Percentiles rank a stretch among this genome's conserved stretches.
Evolutionary conservation across 2,888 invertebrate species (phyloP).

Genomic region (Diloba caeruleocephala): DNA sequence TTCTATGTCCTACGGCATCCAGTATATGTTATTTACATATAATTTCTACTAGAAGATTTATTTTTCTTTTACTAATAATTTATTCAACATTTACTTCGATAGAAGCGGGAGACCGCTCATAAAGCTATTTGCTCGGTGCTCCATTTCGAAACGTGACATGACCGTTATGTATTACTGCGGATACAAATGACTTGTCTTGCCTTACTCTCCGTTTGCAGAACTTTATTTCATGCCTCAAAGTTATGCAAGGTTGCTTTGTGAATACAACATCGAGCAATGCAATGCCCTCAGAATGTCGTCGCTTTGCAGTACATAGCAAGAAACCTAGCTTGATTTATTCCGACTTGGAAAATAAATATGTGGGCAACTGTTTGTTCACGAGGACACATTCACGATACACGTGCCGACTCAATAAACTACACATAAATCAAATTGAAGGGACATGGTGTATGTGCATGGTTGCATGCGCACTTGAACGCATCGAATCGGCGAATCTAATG

Average conservation of each 20-base stretch:
- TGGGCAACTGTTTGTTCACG: conserved; percentile 45
- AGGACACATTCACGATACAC: conserved; percentile 55
- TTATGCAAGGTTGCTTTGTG: conserved; percentile 14
- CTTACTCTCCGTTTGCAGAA: conserved; percentile 7
- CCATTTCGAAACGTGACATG: background rate
- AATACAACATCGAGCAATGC: conserved; percentile 21
- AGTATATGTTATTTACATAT: too few species aligned
- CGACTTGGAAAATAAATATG: conserved; percentile 43
- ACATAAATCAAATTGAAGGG: conserved; percentile 59
- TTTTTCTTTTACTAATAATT: too few species aligned
- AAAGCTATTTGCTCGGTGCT: too few species aligned
- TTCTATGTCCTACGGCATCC: too few species aligned
- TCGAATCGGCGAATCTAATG: conserved; percentile 53
- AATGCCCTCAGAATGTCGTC: conserved; percentile 14
- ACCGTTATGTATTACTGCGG: conserved; percentile 1
- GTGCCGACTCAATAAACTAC: conserved; percentile 58
- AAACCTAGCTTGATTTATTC: conserved; percentile 43
- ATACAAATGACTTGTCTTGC: too few species aligned
- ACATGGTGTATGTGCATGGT: conserved; percentile 49
- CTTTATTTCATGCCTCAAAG: conserved; percentile 3
- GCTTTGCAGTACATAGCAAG: conserved; percentile 3
- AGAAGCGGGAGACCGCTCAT: too few species aligned
- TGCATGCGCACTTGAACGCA: conserved; percentile 55
- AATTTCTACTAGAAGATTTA: too few species aligned
- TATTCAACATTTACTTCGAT: too few species aligned